Evolutionary conservation across 2,113 vertebrate species (phyloP), one percentile per base, ranked within the genome.

Genomic region (Axis porcinus): DNA sequence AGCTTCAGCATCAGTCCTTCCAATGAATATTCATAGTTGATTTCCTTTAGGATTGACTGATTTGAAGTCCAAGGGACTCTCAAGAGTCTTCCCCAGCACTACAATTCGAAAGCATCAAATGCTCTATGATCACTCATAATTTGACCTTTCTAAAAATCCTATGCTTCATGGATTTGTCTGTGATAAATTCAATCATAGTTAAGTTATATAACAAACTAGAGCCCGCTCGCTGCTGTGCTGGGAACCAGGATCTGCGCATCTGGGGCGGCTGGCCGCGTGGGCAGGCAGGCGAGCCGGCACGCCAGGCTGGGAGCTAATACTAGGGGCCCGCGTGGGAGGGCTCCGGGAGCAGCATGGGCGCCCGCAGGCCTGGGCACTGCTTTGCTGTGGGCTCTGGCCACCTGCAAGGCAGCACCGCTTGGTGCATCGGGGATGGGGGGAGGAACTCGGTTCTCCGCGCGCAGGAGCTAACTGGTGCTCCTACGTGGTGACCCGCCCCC

Each of bases 401-500:
- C 33, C 17, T 67, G 64, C 2, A 4, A 19, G 2, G 33, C 64
- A 67, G 33, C 0, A 2, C 33, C 4, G 2, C 33, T n/a, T 67
- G 16, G 64, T 19, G 33, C 4, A 1, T 67, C 0, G 8, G 16
- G 16, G 17, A 50, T 50, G 47, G 47, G 12, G 47, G 12, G 47
- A 50, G 9, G 23, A 57, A 9, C 55, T 57, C 23, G 3, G 55
- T 57, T 57, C 23, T 57, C 55, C 25, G 55, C 0, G 55, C 3
- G 9, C 23, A 57, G 55, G 16, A 67, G 10, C 33, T 5, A 99
- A 99, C 98, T 99, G 99, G 99, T 99, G 99, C 98, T 99, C 99
- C 1, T 99, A 99, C 30, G 99, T 99, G 0, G 99, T 99, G 96
- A 99, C 99, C 15, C 99, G 99, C 97, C 99, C 99, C 0, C 98